Evolutionary conservation across 2,888 invertebrate genomes (phyloP), one percentile per base, ranked within the genome.

Genomic region (Ophion obscuratus): DNA sequence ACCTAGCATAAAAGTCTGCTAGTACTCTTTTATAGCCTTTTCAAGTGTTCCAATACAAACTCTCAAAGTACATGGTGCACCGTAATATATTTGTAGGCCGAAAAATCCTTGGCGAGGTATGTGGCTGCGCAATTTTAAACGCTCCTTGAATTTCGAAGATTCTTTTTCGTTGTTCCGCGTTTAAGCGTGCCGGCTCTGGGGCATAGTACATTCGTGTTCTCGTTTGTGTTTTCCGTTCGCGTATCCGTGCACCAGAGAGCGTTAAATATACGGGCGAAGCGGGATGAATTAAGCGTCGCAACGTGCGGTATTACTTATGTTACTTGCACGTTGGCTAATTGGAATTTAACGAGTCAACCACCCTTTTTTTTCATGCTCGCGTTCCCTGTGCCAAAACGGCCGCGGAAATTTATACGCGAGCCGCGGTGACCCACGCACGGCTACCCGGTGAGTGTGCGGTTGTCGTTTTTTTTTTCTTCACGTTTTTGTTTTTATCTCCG

Each of bases 221-320:
- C 68, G 14, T 24, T 81, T 59, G 27, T 67, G 10, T 66, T 62
- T 6, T 74, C 27, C 31, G n/a, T 61, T 73, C 59, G 36, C 59
- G 36, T 61, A 66, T 61, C 40, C 74, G 71, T 74, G 57, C 59
- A 62, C 17, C 20, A n/a, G 47, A 68, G 80, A 67, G 77, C 66
- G 81, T 83, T 86, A 80, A 86, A 84, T 80, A 24, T 67, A 62
- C 82, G 74, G 73, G 86, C 68, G 40, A 62, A 62, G 67, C 68
- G 47, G 47, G 47, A 62, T 81, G 77, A 87, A 87, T 87, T 87
- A 87, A 86, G 86, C 73, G 86, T 86, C 84, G 57, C 67, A 87
- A 86, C 85, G 78, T 81, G 85, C 47, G 47, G 47, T 47, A 47
- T 86, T 86, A 86, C 87, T 88, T 87, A 84, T 85, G 85, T 83